Evolutionary conservation across 2,797 vertebrate species (phyloP), one percentile per base, ranked within the genome.

Genomic region (Distichodus sexfasciatus): DNA sequence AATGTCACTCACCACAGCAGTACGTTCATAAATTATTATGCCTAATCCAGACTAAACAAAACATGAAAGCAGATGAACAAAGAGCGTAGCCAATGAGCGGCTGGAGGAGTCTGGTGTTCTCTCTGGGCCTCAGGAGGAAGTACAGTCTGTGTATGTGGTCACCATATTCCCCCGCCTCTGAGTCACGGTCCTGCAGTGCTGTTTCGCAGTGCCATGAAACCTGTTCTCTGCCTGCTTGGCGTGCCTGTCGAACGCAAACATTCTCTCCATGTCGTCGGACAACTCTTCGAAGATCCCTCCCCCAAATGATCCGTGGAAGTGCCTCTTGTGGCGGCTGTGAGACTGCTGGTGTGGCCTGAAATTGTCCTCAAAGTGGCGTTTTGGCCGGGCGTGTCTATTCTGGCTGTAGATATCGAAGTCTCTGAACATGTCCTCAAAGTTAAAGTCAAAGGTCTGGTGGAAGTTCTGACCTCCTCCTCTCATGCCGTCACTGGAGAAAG

Each of bases 101-200:
- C 21, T 54, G 51, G 28, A 2, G 11, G 28, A 33, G 11, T 24
- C 38, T 69, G 54, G n/a, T 31, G 19, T 66, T 29, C 75, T 71
- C 40, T 66, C 65, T 57, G 23, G 35, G 29, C 12, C 71, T 87
- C 77, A 92, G 19, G 90, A 83, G 12, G 93, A 92, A 6, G 94
- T 96, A 80, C 96, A 98, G 86, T 98, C 96, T 0, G 95, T 99
- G 67, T 98, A 99, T 0, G 96, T 98, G 36, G 96, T 97, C 70
- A 99, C 96, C 96, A 98, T 97, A 72, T 98, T 99, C 72, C 96
- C 96, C 86, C 93, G 89, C 63, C 96, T 90, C 60, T 99, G 95
- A 2, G 95, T 98, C 83, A 98, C 96, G 79, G 96, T 98, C 81
- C 94, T 93, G 69, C 96, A 99, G 82, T 98, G 95, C 38, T 92